Conservation (phyloP, 1,140 invertebrate species). For the Zaprionus africanus region DNA sequence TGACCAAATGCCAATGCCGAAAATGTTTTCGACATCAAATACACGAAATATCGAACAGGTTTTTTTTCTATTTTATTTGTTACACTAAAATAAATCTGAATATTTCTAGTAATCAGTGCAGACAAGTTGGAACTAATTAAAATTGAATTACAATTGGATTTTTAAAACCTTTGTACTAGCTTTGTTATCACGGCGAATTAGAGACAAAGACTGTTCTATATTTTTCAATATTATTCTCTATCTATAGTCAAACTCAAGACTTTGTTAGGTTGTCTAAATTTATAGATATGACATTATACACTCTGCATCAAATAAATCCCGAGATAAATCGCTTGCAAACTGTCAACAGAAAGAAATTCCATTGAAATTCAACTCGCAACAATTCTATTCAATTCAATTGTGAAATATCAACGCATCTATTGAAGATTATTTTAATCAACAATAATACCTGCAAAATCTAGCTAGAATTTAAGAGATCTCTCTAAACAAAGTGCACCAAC, state of each 20-base stretch:
- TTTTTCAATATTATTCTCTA: too few relatives aligned
- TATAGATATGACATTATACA: background rate
- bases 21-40: slow-evolving; percentile 10
- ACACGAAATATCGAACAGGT: slow-evolving; percentile 13
- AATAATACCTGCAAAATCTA: slow-evolving; percentile 10
- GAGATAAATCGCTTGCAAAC: background rate
- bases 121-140: slow-evolving; percentile 1
- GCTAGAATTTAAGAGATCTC: background rate
- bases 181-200: too few relatives aligned
- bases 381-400: slow-evolving; percentile 2
- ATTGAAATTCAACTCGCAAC: background rate
- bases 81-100: slow-evolving; percentile 8
- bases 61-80: slow-evolving; percentile 4
- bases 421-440: slow-evolving; percentile 8
- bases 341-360: background rate
- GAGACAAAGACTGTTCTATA: too few relatives aligned
- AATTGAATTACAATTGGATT: background rate
- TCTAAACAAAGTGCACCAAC: slow-evolving; percentile 8
- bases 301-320: background rate
- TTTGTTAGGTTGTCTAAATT: background rate
- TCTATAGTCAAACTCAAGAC: background rate
- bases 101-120: background rate
- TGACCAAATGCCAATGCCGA: slow-evolving; percentile 22
- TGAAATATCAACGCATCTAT: background rate
- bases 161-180: background rate